A percentile compares a stretch with the other conserved stretches of the same genome.
Evolutionary conservation across 2,888 invertebrate genomes (phyloP).

Genomic region (Frankliniella fusca): DNA sequence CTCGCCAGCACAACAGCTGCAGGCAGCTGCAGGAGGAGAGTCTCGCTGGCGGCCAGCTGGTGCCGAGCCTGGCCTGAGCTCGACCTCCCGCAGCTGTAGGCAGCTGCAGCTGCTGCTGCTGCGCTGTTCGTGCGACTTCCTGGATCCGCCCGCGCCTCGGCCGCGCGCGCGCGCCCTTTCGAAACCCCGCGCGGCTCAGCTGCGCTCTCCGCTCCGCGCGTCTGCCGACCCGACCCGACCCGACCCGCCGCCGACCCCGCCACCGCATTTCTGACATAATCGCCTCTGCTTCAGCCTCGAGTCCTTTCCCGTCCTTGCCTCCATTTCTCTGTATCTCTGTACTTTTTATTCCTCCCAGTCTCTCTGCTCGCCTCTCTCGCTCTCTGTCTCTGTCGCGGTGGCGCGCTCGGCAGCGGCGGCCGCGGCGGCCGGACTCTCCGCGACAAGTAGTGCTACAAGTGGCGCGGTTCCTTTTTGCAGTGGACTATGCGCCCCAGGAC

Average conservation of each 20-base stretch:
- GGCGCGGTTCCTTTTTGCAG: background rate
- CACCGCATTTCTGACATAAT: background rate
- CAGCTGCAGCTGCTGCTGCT: background rate
- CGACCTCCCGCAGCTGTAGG: background rate
- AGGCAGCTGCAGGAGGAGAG: no score
- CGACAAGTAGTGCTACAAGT: background rate
- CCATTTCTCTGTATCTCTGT: background rate
- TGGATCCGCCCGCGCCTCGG: no score
- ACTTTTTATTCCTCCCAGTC: background rate
- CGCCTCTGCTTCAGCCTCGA: background rate
- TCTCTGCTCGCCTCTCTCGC: background rate
- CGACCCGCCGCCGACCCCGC: background rate
- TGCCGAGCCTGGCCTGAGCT: no score
- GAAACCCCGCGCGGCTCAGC: background rate
- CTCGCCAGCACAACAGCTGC: no score
- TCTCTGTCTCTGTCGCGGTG: background rate
- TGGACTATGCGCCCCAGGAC: background rate
- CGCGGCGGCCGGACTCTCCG: background rate
- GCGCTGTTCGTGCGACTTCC: background rate
- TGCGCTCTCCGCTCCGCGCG: background rate
- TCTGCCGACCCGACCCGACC: background rate
- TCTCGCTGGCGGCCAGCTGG: no score
- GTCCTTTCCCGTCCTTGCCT: background rate
- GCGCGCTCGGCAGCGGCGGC: background rate
- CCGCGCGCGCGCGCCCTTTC: no score